Base-by-base conservation (phyloP, 2,888 invertebrate genomes). In the Deladenus siricidicola region DNA sequence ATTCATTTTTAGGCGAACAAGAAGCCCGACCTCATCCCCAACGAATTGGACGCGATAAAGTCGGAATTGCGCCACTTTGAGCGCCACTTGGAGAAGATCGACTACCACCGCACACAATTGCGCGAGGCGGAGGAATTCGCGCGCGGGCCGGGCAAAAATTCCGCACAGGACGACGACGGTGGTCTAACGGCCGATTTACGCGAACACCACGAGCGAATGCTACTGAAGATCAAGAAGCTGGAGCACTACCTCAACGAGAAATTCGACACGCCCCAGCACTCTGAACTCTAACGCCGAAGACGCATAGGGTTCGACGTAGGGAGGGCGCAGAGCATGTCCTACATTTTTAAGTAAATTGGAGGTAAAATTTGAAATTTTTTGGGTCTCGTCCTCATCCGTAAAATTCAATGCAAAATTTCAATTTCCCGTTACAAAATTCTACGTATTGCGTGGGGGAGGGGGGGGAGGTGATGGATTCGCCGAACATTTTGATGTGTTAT, bases 11-110 rank as follows among this genome's bases (percentile, higher is more conserved):
- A 60, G 60, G 60, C 61, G 4, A 17, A 50, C 4, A 50, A 55
- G 6, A 61, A 57, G 17, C 42, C 29, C 23, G 39, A 59, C 24
- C 55, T 64, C 14, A 48, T 49, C 1, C 64, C 64, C 10, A 55
- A 63, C 52, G 64, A 65, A 28, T 42, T 66, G 28, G 58, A 66
- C 28, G 56, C 57, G 10, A 67, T 67, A 48, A 49, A 58, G 19
- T 62, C 68, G 23, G 74, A 74, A 55, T 60, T 74, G 8, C 55
- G 63, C 4, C 72, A 73, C 60, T 71, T 73, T 44, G 74, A 74
- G 43, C 66, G 65, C 44, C 71, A 73, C 29, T 44, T 72, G 47
- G 65, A 58, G 55, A 71, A 74, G 45, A 52, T 73, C 17, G 66
- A 66, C n/a, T 66, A 67, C 29, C 73, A 73, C 50, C 58, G 65